Evolutionary conservation across 2,113 vertebrate species (phyloP).

Genomic region (Sinocyclocheilus anshuiensis): DNA sequence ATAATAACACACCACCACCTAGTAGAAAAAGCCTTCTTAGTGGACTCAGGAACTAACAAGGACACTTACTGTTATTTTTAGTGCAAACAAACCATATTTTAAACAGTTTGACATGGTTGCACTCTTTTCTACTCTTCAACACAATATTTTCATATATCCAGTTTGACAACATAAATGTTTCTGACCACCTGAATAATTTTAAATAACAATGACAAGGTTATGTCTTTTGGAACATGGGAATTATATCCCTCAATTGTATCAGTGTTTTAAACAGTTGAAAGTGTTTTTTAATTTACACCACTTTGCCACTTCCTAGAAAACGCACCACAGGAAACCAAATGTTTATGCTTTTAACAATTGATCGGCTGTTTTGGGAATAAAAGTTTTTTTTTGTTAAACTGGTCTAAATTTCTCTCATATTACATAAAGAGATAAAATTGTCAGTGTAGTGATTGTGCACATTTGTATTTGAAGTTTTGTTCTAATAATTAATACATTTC

Average conservation of each 20-base stretch:
- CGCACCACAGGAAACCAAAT: neutral
- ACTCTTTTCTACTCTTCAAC: constrained; percentile 43
- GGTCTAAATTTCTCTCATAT: constrained; percentile 4
- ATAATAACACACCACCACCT: neutral
- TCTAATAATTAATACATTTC: neutral
- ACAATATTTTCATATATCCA: constrained; percentile 36
- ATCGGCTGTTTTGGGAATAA: constrained; percentile 26
- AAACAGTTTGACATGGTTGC: constrained; percentile 9
- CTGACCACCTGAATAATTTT: constrained; percentile 30
- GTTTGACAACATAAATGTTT: neutral
- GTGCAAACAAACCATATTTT: constrained; percentile 35
- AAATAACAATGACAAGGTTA: constrained; percentile 9
- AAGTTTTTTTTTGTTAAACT: constrained; percentile 10
- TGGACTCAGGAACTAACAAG: constrained; percentile 71
- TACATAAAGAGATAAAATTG: neutral
- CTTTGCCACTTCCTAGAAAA: neutral
- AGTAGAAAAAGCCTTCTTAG: constrained; percentile 58
- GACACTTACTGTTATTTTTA: constrained; percentile 48
- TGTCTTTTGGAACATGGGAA: constrained; percentile 14
- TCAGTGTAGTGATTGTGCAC: neutral
- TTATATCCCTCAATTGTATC: constrained; percentile 24
- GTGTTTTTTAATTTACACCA: neutral
- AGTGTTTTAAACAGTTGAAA: neutral
- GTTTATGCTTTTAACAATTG: constrained; percentile 48
- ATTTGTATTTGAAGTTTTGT: neutral